A percentile compares a stretch with the other conserved stretches of the same genome.
These are phyloP conservation scores for Bruchidius siliquastri DNA, from an alignment of 2,888 invertebrate species.

Conservation along the genomic window DNA sequence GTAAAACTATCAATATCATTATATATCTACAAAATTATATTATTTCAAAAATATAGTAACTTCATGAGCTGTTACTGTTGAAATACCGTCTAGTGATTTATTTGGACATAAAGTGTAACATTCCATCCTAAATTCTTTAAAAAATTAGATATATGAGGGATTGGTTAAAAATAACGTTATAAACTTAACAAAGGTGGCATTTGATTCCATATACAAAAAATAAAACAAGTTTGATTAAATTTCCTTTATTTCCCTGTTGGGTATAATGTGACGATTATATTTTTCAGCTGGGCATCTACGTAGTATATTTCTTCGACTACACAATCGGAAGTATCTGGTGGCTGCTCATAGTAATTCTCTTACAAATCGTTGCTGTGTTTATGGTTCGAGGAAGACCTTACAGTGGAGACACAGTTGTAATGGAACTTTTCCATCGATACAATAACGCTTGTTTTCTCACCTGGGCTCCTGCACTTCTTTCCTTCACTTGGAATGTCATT, in stretches of 20 bases:
- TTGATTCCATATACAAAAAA: too few relatives aligned
- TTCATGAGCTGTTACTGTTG: too few relatives aligned
- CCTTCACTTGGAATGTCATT: constrained; percentile 85
- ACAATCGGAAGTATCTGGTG: constrained; percentile 83
- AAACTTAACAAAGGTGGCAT: too few relatives aligned
- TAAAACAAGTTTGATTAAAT: too few relatives aligned
- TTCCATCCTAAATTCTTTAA: too few relatives aligned
- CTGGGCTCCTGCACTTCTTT: constrained; percentile 66
- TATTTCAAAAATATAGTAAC: too few relatives aligned
- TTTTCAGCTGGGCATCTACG: constrained; percentile 66
- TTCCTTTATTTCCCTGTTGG: too few relatives aligned
- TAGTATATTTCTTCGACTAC: constrained; percentile 82
- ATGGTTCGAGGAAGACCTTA: constrained; percentile 83
- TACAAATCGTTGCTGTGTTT: constrained; percentile 77
- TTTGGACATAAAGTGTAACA: too few relatives aligned
- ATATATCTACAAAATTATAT: neutral
- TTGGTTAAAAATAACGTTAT: too few relatives aligned
- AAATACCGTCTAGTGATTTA: too few relatives aligned
- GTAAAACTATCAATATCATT: neutral
- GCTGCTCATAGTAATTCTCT: constrained; percentile 72
- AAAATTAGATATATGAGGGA: too few relatives aligned
- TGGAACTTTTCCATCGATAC: constrained; percentile 56
- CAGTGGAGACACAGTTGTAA: constrained; percentile 69
- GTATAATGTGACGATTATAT: too few relatives aligned
- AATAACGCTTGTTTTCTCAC: constrained; percentile 47